Conservation (phyloP, 2,797 vertebrate genomes). For the Gymnocypris eckloni region DNA sequence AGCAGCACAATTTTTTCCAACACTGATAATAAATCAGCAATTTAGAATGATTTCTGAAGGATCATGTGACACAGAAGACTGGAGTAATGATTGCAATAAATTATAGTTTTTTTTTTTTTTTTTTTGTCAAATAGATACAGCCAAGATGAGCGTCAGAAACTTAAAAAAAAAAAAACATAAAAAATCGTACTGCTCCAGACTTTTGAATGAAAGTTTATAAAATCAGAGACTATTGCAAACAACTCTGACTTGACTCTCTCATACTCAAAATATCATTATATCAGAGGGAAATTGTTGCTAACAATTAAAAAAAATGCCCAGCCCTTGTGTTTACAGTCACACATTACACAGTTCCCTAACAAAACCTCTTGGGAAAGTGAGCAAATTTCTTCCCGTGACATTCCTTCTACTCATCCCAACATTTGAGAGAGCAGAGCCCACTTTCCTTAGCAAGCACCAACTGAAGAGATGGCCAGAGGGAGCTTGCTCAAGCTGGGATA, state of each 20-base stretch:
- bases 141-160: neutral
- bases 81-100: neutral
- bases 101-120: neutral
- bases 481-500: constrained; percentile 25
- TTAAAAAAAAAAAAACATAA: neutral
- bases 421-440: neutral
- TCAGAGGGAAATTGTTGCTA: neutral
- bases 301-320: neutral
- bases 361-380: neutral
- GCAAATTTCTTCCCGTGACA: constrained; percentile 1
- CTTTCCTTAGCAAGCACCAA: neutral
- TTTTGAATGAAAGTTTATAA: neutral
- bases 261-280: neutral
- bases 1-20: too few relatives aligned
- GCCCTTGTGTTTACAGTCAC: neutral
- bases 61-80: too few relatives aligned
- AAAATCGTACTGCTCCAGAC: neutral
- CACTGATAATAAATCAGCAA: too few relatives aligned
- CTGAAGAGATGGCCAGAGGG: constrained; percentile 10
- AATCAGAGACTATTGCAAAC: neutral
- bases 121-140: neutral
- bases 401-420: neutral
- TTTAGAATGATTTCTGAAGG: too few relatives aligned
- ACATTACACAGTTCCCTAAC: neutral
- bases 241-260: neutral